Percentiles rank a stretch among this genome's conserved stretches.
These are phyloP conservation scores for Edolisoma coerulescens DNA, from an alignment of 2,113 vertebrate genomes.

Conservation along the genomic window DNA sequence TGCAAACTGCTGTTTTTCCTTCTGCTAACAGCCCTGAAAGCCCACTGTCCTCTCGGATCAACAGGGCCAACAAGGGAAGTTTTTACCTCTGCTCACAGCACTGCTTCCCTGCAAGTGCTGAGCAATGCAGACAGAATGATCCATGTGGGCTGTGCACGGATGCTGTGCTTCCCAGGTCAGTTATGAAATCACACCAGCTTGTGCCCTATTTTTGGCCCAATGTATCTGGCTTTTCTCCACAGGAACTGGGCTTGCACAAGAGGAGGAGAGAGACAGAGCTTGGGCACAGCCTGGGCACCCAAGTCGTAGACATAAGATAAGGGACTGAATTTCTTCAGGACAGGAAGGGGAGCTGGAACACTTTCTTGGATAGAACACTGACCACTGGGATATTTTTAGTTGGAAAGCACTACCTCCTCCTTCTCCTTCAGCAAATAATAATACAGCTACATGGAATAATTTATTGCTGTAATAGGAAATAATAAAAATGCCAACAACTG, in stretches of 20 bases:
- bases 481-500: neutral
- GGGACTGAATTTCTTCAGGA: neutral
- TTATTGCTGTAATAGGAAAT: neutral
- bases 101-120: neutral
- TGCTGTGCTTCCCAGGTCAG: neutral
- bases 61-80: neutral
- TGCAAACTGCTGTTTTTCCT: neutral
- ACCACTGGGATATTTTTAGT: neutral
- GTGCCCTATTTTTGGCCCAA: neutral
- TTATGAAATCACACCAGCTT: neutral
- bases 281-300: neutral
- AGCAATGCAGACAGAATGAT: neutral
- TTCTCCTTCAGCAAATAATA: neutral
- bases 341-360: neutral
- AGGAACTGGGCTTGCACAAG: neutral
- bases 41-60: rapidly evolving
- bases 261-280: neutral
- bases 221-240: neutral
- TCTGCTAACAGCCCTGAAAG: neutral
- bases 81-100: neutral
- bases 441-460: neutral
- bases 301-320: neutral
- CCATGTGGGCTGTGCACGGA: neutral
- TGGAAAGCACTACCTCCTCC: neutral
- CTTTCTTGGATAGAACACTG: neutral